Percentiles rank a stretch among this genome's conserved stretches.
phyloP scores from a whole-genome alignment of 2,113 vertebrate species.

The Procavia capensis region DNA sequence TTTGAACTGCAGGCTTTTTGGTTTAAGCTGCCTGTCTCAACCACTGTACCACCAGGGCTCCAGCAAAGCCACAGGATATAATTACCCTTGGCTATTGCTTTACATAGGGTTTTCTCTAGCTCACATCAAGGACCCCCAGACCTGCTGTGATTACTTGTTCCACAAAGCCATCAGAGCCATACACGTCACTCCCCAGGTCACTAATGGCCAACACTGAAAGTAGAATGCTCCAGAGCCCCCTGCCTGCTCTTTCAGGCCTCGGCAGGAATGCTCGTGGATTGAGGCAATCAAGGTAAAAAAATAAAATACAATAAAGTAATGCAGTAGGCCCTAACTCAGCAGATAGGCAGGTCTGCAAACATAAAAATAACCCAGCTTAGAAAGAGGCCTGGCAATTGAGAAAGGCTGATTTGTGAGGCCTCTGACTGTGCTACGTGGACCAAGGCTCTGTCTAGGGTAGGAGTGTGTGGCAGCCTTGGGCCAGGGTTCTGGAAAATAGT shows the following conservation, averaged over 20 bases:
- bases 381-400: background rate
- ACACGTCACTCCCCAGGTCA: background rate
- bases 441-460: background rate
- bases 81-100: background rate
- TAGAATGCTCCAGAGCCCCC: background rate
- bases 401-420: background rate
- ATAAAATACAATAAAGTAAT: background rate
- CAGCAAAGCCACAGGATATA: background rate
- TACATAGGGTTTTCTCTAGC: background rate
- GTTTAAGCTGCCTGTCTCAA: too few species aligned
- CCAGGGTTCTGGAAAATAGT: accelerated
- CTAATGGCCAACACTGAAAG: constrained; percentile 53
- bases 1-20: too few species aligned
- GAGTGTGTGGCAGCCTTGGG: background rate
- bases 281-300: constrained; percentile 68
- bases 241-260: constrained; percentile 48
- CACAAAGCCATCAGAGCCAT: background rate
- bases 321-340: background rate
- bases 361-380: constrained; percentile 36
- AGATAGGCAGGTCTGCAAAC: constrained; percentile 37
- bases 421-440: background rate
- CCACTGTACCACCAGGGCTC: too few species aligned
- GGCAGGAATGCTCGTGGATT: constrained; percentile 31
- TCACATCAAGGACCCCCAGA: background rate
- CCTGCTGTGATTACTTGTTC: constrained; percentile 48